Percentiles rank a stretch among this genome's conserved stretches.
Evolutionary conservation across 2,888 invertebrate species (phyloP).

Genomic region (Dastarcus helophoroides): DNA sequence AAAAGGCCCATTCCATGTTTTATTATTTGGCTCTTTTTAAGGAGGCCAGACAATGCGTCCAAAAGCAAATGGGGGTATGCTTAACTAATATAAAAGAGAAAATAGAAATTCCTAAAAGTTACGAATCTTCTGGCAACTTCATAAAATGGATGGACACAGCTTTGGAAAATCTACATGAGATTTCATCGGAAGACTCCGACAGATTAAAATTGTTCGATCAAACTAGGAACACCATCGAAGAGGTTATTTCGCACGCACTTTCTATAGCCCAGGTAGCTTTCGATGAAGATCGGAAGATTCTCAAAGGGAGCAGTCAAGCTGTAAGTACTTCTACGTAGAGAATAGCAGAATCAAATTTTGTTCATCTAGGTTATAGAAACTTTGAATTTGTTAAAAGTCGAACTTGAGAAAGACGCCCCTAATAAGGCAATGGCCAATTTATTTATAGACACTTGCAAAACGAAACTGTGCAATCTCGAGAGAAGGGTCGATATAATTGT

Average conservation of each 20-base stretch:
- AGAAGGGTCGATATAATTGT: constrained; percentile 54
- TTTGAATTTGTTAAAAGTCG: constrained; percentile 39
- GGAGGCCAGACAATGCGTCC: constrained; percentile 23
- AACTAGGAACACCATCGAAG: constrained; percentile 24
- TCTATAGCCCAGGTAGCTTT: constrained; percentile 32
- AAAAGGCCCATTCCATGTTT: too few relatives aligned
- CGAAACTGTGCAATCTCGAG: constrained; percentile 52
- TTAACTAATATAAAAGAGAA: constrained; percentile 18
- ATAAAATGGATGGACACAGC: constrained; percentile 31
- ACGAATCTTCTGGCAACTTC: constrained; percentile 22
- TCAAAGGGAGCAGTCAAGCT: constrained; percentile 45
- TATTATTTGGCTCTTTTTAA: constrained; percentile 11
- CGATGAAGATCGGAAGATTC: constrained; percentile 30
- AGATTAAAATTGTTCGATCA: constrained; percentile 15
- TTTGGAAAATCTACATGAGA: constrained; percentile 26
- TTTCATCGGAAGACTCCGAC: too few relatives aligned
- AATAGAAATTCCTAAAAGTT: constrained; percentile 9
- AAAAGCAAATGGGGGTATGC: constrained; percentile 21
- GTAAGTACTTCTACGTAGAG: constrained; percentile 29
- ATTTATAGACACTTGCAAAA: constrained; percentile 47
- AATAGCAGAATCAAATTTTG: neutral
- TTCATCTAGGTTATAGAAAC: constrained; percentile 41
- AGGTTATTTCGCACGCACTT: constrained; percentile 34
- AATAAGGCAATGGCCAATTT: constrained; percentile 45
- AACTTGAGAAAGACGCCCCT: constrained; percentile 36